Conservation (phyloP, 2,113 vertebrate genomes). For the Nothocercus julius region DNA sequence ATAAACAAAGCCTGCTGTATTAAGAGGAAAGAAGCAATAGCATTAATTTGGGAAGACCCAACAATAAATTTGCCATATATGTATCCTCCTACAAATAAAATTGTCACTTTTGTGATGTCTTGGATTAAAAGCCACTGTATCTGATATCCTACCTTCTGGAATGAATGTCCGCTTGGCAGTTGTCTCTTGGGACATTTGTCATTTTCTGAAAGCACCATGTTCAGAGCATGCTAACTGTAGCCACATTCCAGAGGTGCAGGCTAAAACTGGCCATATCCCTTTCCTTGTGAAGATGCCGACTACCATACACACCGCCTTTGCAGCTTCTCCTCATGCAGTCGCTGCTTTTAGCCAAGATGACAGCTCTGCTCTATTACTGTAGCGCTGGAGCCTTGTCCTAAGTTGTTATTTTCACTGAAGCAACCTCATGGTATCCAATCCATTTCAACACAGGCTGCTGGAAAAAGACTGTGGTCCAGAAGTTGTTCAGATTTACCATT, state of each 20-base stretch:
- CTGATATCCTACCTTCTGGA: neutral
- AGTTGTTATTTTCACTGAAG: neutral
- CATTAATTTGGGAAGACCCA: neutral
- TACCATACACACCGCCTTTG: neutral
- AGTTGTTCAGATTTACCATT: neutral
- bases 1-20: neutral
- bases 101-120: neutral
- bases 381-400: neutral
- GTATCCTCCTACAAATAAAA: neutral
- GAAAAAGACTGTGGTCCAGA: neutral
- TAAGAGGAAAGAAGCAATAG: neutral
- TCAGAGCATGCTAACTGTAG: neutral
- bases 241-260: neutral
- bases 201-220: neutral
- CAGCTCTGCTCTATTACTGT: neutral
- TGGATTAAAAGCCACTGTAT: neutral
- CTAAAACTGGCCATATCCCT: rapidly evolving
- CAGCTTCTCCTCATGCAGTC: neutral
- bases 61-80: neutral
- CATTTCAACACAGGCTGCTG: neutral
- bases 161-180: rapidly evolving
- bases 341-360: neutral
- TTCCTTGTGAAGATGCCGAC: neutral
- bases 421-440: neutral
- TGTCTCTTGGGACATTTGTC: neutral